phyloP scores from a whole-genome alignment of 2,113 vertebrate species.

The Ailurus styani region DNA sequence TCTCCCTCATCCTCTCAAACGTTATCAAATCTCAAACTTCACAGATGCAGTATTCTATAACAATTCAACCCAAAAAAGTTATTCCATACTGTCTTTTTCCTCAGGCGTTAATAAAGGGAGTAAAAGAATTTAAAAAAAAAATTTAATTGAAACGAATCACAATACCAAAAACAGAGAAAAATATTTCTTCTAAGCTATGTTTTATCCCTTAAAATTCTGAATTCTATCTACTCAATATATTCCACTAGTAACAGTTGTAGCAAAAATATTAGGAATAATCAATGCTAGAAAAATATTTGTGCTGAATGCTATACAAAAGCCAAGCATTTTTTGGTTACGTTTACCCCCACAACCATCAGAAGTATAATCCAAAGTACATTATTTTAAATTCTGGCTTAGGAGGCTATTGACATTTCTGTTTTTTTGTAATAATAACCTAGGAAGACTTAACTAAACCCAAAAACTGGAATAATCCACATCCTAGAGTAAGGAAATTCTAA shows the following conservation, averaged over 20 bases:
- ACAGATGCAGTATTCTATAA: neutral
- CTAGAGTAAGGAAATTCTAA: neutral
- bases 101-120: neutral
- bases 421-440: neutral
- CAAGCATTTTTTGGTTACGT: neutral
- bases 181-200: neutral
- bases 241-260: neutral
- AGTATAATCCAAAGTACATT: neutral
- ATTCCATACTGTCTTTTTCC: neutral
- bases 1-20: neutral
- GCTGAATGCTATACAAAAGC: neutral
- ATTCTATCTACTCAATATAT: neutral
- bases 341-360: neutral
- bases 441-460: neutral
- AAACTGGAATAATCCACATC: neutral
- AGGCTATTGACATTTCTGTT: neutral
- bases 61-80: neutral
- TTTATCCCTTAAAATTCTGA: neutral
- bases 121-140: neutral
- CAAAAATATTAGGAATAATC: neutral
- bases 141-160: neutral
- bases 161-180: neutral
- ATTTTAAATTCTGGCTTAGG: neutral
- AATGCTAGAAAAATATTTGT: neutral
- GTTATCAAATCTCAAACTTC: neutral